Evolutionary conservation across 2,113 vertebrate species (phyloP).

Genomic region (Halcyon senegalensis): DNA sequence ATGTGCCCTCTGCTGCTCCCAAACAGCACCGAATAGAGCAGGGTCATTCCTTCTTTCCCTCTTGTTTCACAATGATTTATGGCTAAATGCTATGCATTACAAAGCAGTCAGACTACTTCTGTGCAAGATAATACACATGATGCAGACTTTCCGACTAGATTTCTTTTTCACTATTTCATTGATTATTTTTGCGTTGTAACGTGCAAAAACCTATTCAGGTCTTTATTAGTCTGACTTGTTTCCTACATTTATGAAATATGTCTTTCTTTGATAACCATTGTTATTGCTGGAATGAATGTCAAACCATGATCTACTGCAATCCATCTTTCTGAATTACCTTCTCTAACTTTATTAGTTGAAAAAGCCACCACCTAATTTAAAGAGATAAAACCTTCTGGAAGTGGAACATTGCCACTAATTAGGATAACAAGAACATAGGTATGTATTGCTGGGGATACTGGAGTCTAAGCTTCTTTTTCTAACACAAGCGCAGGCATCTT

Average conservation of each 20-base stretch:
- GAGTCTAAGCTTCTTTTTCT: neutral
- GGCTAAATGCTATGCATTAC: slow-evolving; percentile 56
- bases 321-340: slow-evolving; percentile 46
- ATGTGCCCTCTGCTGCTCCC: slow-evolving; percentile 50
- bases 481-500: neutral
- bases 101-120: slow-evolving; percentile 62
- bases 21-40: neutral
- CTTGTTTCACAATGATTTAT: slow-evolving; percentile 65
- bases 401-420: slow-evolving; percentile 37
- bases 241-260: slow-evolving; percentile 46
- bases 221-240: slow-evolving; percentile 68
- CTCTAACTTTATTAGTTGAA: slow-evolving; percentile 55
- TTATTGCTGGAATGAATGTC: slow-evolving; percentile 68
- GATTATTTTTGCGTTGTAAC: slow-evolving; percentile 65
- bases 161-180: slow-evolving; percentile 61
- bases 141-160: slow-evolving; percentile 37
- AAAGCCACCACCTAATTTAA: neutral
- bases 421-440: slow-evolving; percentile 25
- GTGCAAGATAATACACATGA: slow-evolving; percentile 73
- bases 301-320: slow-evolving; percentile 22
- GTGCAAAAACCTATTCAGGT: slow-evolving; percentile 51
- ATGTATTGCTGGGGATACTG: neutral
- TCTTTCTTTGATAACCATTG: slow-evolving; percentile 63
- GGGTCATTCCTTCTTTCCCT: neutral
- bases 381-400: slow-evolving; percentile 24